Evolutionary conservation across 2,113 vertebrate genomes (phyloP).

Genomic region (Phylloscopus trochiloides): DNA sequence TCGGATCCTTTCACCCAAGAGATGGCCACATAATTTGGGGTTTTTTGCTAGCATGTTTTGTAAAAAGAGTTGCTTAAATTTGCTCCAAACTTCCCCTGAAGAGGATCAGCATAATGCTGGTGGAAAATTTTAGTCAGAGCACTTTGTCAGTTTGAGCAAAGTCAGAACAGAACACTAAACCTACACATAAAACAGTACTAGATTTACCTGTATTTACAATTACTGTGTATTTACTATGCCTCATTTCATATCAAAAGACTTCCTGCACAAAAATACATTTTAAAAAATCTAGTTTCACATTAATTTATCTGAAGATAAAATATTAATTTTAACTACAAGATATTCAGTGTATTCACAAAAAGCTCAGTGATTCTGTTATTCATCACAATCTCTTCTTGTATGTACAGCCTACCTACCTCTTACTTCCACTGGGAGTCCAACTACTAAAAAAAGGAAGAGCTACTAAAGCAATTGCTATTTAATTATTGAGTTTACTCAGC

Average conservation of each 20-base stretch:
- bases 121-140: conserved; percentile 31
- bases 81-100: background rate
- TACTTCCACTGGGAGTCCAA: background rate
- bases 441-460: background rate
- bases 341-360: background rate
- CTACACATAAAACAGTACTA: background rate
- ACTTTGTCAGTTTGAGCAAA: background rate
- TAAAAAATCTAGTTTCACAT: rapidly evolving
- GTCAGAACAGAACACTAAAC: background rate
- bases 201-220: background rate
- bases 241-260: background rate
- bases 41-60: background rate
- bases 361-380: background rate
- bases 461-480: background rate
- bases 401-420: background rate
- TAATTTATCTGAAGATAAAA: background rate
- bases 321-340: background rate
- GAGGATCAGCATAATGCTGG: background rate
- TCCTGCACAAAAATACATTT: background rate
- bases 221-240: background rate
- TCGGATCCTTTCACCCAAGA: background rate
- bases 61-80: background rate
- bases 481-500: background rate
- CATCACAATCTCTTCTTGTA: background rate
- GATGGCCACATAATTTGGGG: background rate